A percentile compares a stretch with the other conserved stretches of the same genome.
Conservation (phyloP, 64 coral and sea anemone species). For the Stichodactyla helianthus region DNA sequence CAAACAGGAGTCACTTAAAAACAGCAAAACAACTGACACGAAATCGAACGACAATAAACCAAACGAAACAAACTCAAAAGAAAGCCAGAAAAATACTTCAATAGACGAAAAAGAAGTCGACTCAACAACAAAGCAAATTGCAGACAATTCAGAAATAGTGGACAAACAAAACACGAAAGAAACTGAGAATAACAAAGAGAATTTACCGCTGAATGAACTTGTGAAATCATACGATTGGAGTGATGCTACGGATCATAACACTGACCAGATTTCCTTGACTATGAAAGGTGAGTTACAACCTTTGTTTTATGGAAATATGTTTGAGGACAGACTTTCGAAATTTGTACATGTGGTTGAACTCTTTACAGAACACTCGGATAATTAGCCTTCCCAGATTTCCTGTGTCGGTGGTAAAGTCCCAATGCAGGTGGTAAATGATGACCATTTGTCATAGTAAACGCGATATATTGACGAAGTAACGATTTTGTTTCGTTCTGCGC, state of each 20-base stretch:
- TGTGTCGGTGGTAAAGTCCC: no score
- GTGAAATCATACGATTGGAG: neutral
- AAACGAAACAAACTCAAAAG: constrained; percentile 23
- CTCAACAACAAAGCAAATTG: neutral
- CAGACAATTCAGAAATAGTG: constrained; percentile 32
- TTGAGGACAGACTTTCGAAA: neutral
- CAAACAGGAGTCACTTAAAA: constrained; percentile 38
- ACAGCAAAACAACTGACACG: constrained; percentile 34
- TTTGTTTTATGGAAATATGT: neutral
- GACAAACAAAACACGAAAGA: constrained; percentile 38
- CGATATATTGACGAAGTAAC: no score
- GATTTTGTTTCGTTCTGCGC: no score
- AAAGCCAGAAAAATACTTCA: constrained; percentile 10
- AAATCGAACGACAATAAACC: constrained; percentile 13
- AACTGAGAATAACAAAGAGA: neutral
- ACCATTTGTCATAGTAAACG: neutral
- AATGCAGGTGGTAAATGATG: neutral
- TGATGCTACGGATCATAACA: neutral
- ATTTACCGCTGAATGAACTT: neutral
- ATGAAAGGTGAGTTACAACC: neutral
- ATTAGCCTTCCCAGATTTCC: no score
- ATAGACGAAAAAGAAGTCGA: neutral
- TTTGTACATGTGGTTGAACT: no score
- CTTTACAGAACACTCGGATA: no score
- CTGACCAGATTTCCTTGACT: neutral